phyloP scores from a whole-genome alignment of 2,888 invertebrate genomes.

The Cheilosia impressa region DNA sequence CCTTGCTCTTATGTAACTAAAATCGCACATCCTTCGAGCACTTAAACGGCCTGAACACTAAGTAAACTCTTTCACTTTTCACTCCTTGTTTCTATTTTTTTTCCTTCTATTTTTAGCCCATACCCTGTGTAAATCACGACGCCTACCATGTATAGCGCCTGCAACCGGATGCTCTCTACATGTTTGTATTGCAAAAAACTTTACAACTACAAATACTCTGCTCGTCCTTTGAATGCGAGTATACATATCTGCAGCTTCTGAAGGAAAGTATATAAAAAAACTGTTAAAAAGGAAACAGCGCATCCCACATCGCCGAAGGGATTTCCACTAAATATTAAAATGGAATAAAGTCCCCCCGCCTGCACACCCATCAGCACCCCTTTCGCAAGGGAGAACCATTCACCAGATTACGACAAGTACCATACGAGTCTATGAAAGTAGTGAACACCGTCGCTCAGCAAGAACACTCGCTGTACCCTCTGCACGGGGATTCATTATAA shows the following conservation, averaged over 20 bases:
- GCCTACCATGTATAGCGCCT: conserved; percentile 49
- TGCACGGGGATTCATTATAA: conserved; percentile 67
- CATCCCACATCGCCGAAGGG: conserved; percentile 62
- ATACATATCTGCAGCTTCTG: conserved; percentile 7
- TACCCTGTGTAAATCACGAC: conserved; percentile 63
- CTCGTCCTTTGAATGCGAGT: conserved; percentile 18
- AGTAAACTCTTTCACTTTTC: conserved; percentile 61
- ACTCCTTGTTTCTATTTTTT: conserved; percentile 42
- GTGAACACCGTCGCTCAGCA: conserved; percentile 5
- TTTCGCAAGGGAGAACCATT: conserved; percentile 21
- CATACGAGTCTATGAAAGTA: background rate
- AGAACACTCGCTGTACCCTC: conserved; percentile 13
- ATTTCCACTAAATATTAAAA: conserved; percentile 70
- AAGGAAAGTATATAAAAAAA: conserved; percentile 37
- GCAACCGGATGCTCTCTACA: conserved; percentile 47
- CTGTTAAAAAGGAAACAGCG: conserved; percentile 51
- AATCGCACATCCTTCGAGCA: conserved; percentile 52
- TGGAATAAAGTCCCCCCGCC: conserved; percentile 46
- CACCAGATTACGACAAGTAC: conserved; percentile 42
- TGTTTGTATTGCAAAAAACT: conserved; percentile 19
- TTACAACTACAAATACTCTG: conserved; percentile 1
- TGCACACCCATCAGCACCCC: conserved; percentile 58
- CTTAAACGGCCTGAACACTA: conserved; percentile 29
- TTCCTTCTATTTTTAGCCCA: conserved; percentile 38
- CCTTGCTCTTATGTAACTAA: conserved; percentile 29